Percentiles rank a stretch among this genome's conserved stretches.
Conservation (phyloP, 2,888 invertebrate genomes). For the Malthinus seriepunctatus region DNA sequence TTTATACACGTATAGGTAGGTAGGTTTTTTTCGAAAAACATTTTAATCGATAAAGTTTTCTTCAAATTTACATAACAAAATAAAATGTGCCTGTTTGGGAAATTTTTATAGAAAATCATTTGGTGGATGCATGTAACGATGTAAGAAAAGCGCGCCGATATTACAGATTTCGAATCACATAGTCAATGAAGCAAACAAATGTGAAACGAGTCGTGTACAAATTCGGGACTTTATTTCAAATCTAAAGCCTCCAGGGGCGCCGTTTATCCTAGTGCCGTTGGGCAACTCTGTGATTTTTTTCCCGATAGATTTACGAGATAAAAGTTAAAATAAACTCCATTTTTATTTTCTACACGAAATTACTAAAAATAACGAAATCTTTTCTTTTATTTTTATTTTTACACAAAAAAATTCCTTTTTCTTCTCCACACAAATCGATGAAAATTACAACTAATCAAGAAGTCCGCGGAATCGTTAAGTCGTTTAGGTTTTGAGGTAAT, state of each 20-base stretch:
- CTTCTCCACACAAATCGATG: too few relatives aligned
- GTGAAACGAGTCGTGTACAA: conserved; percentile 30
- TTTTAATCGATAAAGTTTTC: too few relatives aligned
- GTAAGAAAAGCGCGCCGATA: conserved; percentile 27
- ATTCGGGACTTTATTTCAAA: conserved; percentile 29
- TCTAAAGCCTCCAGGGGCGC: conserved; percentile 27
- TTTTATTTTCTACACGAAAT: conserved; percentile 17
- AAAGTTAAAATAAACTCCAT: conserved; percentile 25
- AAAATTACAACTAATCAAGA: too few relatives aligned
- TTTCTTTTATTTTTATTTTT: too few relatives aligned
- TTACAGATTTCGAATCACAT: conserved; percentile 29
- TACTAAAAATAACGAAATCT: conserved; percentile 6
- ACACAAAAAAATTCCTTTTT: too few relatives aligned
- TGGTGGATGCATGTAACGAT: conserved; percentile 24
- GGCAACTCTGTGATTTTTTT: conserved; percentile 22
- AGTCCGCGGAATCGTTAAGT: too few relatives aligned
- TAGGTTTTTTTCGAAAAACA: too few relatives aligned
- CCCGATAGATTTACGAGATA: conserved; percentile 28
- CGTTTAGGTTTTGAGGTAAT: too few relatives aligned
- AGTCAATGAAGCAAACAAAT: conserved; percentile 25
- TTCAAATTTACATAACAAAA: too few relatives aligned
- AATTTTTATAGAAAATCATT: conserved; percentile 19
- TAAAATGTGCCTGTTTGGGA: too few relatives aligned
- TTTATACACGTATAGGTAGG: too few relatives aligned
- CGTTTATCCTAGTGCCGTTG: conserved; percentile 26